Conservation (phyloP, 92 coral and sea anemone species). For the Actinostola sp. region DNA sequence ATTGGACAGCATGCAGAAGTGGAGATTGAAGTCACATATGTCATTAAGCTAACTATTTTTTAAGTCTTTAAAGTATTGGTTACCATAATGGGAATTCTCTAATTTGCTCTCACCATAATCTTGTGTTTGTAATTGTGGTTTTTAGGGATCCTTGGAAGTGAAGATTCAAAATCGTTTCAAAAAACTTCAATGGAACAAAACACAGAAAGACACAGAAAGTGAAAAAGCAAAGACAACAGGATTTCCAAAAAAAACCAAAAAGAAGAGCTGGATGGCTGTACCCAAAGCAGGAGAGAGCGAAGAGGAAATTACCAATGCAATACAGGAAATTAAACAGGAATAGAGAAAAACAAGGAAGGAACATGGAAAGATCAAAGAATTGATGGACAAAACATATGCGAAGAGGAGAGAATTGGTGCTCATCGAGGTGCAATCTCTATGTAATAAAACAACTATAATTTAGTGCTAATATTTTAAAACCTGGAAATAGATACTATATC, state of each 20-base stretch:
- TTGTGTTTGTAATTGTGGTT: not conserved
- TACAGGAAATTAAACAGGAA: conserved; percentile 12
- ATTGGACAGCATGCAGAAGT: too few relatives aligned
- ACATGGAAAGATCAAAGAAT: conserved; percentile 15
- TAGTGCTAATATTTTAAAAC: too few relatives aligned
- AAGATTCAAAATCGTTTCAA: conserved; percentile 24
- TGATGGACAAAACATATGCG: conserved; percentile 29
- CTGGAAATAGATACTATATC: too few relatives aligned
- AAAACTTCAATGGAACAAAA: conserved; percentile 29
- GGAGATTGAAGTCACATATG: too few relatives aligned
- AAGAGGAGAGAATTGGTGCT: conserved; percentile 41
- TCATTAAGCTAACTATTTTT: too few relatives aligned
- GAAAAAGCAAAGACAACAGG: not conserved
- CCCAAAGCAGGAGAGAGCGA: conserved; percentile 1
- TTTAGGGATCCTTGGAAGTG: conserved; percentile 38
- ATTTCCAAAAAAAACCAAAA: not conserved
- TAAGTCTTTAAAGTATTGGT: too few relatives aligned
- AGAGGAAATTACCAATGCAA: not conserved
- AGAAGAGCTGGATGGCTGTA: conserved; percentile 21
- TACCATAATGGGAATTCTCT: too few relatives aligned
- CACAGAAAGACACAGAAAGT: not conserved
- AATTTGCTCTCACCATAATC: too few relatives aligned
- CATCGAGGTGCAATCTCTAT: conserved; percentile 14
- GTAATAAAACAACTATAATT: too few relatives aligned
- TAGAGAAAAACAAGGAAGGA: conserved; percentile 27